A percentile compares a stretch with the other conserved stretches of the same genome.
phyloP scores from a whole-genome alignment of 2,797 vertebrate genomes.

The Arremon brunneinucha region DNA sequence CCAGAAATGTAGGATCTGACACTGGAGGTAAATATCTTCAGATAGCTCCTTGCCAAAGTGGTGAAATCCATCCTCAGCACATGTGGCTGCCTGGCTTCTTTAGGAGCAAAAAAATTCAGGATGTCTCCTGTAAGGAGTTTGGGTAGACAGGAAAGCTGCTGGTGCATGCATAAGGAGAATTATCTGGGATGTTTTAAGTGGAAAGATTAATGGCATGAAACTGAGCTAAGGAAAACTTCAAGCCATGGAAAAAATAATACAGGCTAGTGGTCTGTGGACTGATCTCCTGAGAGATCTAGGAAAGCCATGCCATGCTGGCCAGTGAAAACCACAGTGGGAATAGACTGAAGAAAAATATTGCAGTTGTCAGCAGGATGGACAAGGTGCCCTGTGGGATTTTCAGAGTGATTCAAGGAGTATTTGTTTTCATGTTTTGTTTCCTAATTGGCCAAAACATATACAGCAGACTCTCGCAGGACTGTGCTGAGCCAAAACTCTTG shows the following conservation, averaged over 20 bases:
- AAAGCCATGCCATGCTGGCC: background rate
- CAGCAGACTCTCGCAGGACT: background rate
- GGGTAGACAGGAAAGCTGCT: background rate
- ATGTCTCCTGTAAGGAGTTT: background rate
- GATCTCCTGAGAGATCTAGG: background rate
- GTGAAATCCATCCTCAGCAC: background rate
- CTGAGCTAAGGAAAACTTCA: slow-evolving; percentile 7
- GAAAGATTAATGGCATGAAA: slow-evolving; percentile 34
- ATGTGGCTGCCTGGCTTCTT: background rate
- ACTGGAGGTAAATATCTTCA: background rate
- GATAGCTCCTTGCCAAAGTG: background rate
- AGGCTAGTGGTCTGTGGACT: background rate
- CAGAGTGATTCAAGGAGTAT: background rate
- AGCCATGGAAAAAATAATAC: background rate
- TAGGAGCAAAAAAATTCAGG: background rate
- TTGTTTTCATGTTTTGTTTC: slow-evolving; percentile 49
- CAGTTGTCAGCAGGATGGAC: background rate
- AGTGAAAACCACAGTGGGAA: background rate
- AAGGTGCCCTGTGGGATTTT: background rate
- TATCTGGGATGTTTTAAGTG: background rate
- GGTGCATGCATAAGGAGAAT: background rate
- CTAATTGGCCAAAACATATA: slow-evolving; percentile 43
- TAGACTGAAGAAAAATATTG: slow-evolving; percentile 17
- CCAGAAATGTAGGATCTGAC: background rate
- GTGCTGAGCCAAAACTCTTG: background rate